These are phyloP conservation scores for Harpalus rufipes DNA, from an alignment of 2,888 invertebrate genomes.

Conservation along the genomic window DNA sequence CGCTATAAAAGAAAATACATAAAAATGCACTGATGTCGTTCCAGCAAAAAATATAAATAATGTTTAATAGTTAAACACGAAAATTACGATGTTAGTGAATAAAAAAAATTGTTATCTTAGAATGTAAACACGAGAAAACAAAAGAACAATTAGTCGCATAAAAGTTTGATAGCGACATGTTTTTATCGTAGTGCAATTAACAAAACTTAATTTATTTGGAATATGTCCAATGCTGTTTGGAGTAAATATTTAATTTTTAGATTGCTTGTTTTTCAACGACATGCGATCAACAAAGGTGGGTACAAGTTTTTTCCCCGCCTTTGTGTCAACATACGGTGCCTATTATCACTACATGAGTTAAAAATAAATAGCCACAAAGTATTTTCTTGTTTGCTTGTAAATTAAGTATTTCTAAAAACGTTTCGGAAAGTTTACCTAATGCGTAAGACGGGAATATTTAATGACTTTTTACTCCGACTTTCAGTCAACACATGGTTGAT, in stretches of 20 bases:
- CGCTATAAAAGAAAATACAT: not conserved
- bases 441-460: slow-evolving; percentile 49
- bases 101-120: not conserved
- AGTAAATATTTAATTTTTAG: slow-evolving; percentile 64
- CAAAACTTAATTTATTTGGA: slow-evolving; percentile 58
- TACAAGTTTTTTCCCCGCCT: slow-evolving; percentile 59
- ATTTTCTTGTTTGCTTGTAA: slow-evolving; percentile 62
- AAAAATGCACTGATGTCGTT: not conserved
- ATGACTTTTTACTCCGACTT: slow-evolving; percentile 17
- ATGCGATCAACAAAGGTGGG: slow-evolving; percentile 65
- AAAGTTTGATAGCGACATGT: slow-evolving; percentile 29
- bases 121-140: slow-evolving; percentile 33
- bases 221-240: slow-evolving; percentile 49
- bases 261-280: slow-evolving; percentile 65
- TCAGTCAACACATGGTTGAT: slow-evolving; percentile 16
- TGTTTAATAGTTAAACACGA: not conserved
- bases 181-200: slow-evolving; percentile 47
- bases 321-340: slow-evolving; percentile 58
- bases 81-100: not conserved
- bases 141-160: slow-evolving; percentile 45
- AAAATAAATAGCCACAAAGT: slow-evolving; percentile 63
- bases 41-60: not conserved
- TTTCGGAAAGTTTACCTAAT: slow-evolving; percentile 48
- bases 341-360: slow-evolving; percentile 64
- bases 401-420: slow-evolving; percentile 62